Conservation (phyloP, 2,888 invertebrate species). For the Pyrochroa serraticornis region DNA sequence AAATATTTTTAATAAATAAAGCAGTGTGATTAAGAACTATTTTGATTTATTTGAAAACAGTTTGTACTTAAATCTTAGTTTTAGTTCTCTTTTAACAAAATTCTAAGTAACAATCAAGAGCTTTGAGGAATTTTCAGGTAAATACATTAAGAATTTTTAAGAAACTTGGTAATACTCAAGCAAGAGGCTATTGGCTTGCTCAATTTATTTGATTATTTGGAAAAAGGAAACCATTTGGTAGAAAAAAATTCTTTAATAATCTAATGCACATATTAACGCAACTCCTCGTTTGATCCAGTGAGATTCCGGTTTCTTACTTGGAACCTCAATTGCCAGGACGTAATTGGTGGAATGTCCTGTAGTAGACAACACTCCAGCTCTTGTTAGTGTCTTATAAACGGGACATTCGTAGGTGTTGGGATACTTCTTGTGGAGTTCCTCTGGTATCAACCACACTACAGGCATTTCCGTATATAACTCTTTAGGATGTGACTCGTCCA, state of each 20-base stretch:
- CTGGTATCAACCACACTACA: conserved; percentile 72
- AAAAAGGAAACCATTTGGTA: no score
- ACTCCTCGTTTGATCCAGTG: conserved; percentile 71
- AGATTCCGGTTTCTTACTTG: conserved; percentile 60
- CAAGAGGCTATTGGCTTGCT: no score
- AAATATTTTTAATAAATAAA: conserved; percentile 23
- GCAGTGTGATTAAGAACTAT: no score
- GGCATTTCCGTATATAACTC: conserved; percentile 78
- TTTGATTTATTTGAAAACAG: no score
- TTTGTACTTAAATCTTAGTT: no score
- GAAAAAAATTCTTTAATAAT: conserved; percentile 54
- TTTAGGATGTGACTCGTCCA: conserved; percentile 69
- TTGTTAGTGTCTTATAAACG: conserved; percentile 68
- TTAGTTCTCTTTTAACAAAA: no score
- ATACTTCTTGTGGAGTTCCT: conserved; percentile 64
- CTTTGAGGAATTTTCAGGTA: no score
- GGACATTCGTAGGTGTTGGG: conserved; percentile 65
- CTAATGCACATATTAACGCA: conserved; percentile 63
- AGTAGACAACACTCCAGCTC: conserved; percentile 69
- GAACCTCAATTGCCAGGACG: conserved; percentile 67
- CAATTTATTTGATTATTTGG: no score
- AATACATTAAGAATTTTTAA: no score
- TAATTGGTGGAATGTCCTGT: conserved; percentile 75
- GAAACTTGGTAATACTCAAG: no score
- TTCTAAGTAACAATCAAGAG: no score